These are phyloP conservation scores for Lithophane leautieri DNA, from an alignment of 2,888 invertebrate genomes.

Conservation along the genomic window DNA sequence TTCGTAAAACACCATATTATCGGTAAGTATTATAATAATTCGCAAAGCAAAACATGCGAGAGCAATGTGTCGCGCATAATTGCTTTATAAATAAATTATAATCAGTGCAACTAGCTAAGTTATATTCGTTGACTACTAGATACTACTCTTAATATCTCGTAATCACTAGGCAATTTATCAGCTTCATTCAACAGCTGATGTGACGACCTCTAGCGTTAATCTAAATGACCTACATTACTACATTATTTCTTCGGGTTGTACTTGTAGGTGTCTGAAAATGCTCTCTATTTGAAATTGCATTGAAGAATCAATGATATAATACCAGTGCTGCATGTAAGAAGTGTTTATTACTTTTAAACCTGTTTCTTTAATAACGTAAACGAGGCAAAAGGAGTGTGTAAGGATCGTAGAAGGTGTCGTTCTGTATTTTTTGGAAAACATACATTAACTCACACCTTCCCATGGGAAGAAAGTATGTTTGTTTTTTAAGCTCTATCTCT, in stretches of 20 bases:
- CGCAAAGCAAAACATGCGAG: constrained; percentile 22
- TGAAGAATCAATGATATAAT: not conserved
- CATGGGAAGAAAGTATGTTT: too few relatives aligned
- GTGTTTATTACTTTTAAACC: not conserved
- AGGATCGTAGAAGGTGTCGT: too few relatives aligned
- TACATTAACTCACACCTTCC: too few relatives aligned
- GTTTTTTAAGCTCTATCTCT: not conserved
- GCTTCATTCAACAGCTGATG: constrained; percentile 22
- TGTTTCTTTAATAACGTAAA: not conserved
- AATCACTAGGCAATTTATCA: constrained; percentile 22
- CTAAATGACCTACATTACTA: constrained; percentile 26
- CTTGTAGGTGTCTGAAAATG: not conserved
- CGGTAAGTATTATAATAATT: constrained; percentile 24
- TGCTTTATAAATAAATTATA: constrained; percentile 27
- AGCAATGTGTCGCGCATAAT: constrained; percentile 12
- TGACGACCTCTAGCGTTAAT: constrained; percentile 17
- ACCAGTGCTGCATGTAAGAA: not conserved
- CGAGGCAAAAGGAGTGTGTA: too few relatives aligned
- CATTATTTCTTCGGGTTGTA: not conserved
- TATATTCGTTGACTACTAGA: not conserved
- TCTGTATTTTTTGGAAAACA: too few relatives aligned
- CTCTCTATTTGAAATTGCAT: not conserved
- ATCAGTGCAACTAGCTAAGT: constrained; percentile 11
- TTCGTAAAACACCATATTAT: constrained; percentile 16
- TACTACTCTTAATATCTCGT: not conserved